phyloP scores from a whole-genome alignment of 1,140 invertebrate genomes.

The Diabrotica undecimpunctata region DNA sequence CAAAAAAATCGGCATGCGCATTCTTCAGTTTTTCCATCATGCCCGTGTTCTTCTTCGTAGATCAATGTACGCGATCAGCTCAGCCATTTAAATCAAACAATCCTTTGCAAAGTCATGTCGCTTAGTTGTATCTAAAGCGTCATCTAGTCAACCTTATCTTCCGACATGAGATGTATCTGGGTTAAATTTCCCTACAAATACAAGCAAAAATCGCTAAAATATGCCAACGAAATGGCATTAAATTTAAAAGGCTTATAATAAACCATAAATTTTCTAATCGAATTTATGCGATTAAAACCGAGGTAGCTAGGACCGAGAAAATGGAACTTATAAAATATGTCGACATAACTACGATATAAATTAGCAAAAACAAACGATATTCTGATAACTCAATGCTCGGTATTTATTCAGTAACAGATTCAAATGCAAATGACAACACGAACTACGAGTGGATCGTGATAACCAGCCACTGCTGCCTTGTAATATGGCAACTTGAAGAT shows the following conservation, averaged over 20 bases:
- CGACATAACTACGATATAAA: slow-evolving; percentile 34
- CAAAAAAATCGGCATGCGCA: slow-evolving; percentile 2
- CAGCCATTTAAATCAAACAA: slow-evolving; percentile 1
- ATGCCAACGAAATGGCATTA: slow-evolving; percentile 16
- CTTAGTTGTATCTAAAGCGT: not conserved
- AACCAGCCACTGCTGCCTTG: slow-evolving; percentile 10
- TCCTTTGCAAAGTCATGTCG: slow-evolving; percentile 1
- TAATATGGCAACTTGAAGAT: slow-evolving; percentile 2
- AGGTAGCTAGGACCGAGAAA: slow-evolving; percentile 21
- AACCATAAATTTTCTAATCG: slow-evolving; percentile 23
- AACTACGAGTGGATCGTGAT: slow-evolving; percentile 30
- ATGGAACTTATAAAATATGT: slow-evolving; percentile 28
- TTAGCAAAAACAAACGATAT: slow-evolving; percentile 37
- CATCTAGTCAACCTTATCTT: slow-evolving; percentile 1
- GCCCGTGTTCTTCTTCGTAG: not conserved
- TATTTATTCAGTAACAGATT: slow-evolving; percentile 32
- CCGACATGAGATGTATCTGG: slow-evolving; percentile 14
- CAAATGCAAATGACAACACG: slow-evolving; percentile 34
- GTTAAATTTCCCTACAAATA: slow-evolving; percentile 11
- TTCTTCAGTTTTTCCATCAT: not conserved
- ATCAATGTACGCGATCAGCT: not conserved
- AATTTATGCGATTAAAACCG: slow-evolving; percentile 24
- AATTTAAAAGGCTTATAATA: slow-evolving; percentile 20
- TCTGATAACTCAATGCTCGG: slow-evolving; percentile 35
- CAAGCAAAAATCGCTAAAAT: slow-evolving; percentile 12